Base-by-base conservation (phyloP, 2,797 vertebrate genomes). In the Ara ararauna region DNA sequence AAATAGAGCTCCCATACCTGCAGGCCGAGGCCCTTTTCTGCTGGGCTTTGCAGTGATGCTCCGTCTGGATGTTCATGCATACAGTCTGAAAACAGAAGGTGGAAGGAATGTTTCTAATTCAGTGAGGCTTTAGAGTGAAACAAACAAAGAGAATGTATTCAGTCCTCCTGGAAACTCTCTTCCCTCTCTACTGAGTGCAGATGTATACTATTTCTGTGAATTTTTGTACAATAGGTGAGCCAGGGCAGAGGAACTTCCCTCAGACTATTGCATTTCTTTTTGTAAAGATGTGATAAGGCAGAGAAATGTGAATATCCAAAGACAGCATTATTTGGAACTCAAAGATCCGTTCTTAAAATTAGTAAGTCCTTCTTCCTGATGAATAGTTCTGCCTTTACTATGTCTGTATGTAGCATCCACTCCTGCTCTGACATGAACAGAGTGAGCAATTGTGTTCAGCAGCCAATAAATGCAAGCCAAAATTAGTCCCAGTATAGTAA, bases 61-160 rank as follows among this genome's bases (percentile, higher is more conserved):
- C 34, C 2, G 0, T 50, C 72, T 1, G 0, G 7, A 8, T 62
- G 51, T 53, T 16, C 36, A 3, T 50, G 14, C 36, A 3, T 21
- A 20, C n/a, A 36, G 32, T 23, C 54, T 85, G 87, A 16, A 85
- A 73, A 48, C 40, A 15, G 19, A 9, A 86, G n/a, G 34, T 36
- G 27, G 21, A 30, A 75, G 40, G 60, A 34, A 29, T 15, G 1
- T 23, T 8, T 50, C 12, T 84, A 40, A 64, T 73, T 70, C n/a
- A 53, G 18, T 27, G 54, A 87, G 19, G 13, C 10, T 86, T 65
- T 65, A 83, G 48, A 70, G 67, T 77, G 21, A 85, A 93, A 54
- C 32, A 23, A 50, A 44, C 56, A 42, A 66, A 65, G 30, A 50
- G 30, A 79, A n/a, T 1, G 1, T 48, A 54, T 8, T 61, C 48